A percentile compares a stretch with the other conserved stretches of the same genome.
These are phyloP conservation scores for Stenodera caucasica DNA, from an alignment of 2,888 invertebrate genomes.

Conservation along the genomic window DNA sequence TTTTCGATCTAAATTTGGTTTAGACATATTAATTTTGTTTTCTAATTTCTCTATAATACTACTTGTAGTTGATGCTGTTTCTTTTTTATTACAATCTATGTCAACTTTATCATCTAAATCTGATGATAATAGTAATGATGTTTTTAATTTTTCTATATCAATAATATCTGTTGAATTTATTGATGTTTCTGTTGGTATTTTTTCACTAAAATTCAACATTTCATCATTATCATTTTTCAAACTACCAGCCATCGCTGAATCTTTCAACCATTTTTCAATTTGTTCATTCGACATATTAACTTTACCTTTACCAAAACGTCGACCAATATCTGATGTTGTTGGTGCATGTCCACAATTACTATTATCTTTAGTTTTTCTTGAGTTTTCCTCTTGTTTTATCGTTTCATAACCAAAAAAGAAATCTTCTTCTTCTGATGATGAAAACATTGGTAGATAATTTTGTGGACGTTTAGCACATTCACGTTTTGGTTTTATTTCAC, in stretches of 20 bases:
- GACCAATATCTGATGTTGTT: conserved; percentile 53
- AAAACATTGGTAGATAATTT: conserved; percentile 51
- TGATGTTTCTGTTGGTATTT: conserved; percentile 46
- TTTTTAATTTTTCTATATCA: conserved; percentile 39
- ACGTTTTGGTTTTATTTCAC: conserved; percentile 48
- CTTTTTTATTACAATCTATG: conserved; percentile 17
- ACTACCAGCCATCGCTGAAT: conserved; percentile 52
- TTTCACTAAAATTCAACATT: conserved; percentile 51
- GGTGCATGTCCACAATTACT: conserved; percentile 30
- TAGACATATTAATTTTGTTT: conserved; percentile 13
- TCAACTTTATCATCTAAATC: conserved; percentile 15
- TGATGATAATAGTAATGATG: conserved; percentile 32
- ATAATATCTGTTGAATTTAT: conserved; percentile 36
- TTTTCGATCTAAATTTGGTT: conserved; percentile 54
- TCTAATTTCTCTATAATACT: conserved; percentile 9
- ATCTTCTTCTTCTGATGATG: conserved; percentile 58
- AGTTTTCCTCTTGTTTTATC: conserved; percentile 27
- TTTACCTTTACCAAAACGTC: conserved; percentile 60
- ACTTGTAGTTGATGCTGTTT: conserved; percentile 24
- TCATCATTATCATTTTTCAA: conserved; percentile 50
- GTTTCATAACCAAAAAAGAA: conserved; percentile 49
- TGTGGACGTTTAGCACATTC: conserved; percentile 52
- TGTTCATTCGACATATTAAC: conserved; percentile 72
- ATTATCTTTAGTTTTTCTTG: neutral
- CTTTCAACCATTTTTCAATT: conserved; percentile 66